phyloP scores from a whole-genome alignment of 2,888 invertebrate genomes.

The Cecidostiba fungosa region DNA sequence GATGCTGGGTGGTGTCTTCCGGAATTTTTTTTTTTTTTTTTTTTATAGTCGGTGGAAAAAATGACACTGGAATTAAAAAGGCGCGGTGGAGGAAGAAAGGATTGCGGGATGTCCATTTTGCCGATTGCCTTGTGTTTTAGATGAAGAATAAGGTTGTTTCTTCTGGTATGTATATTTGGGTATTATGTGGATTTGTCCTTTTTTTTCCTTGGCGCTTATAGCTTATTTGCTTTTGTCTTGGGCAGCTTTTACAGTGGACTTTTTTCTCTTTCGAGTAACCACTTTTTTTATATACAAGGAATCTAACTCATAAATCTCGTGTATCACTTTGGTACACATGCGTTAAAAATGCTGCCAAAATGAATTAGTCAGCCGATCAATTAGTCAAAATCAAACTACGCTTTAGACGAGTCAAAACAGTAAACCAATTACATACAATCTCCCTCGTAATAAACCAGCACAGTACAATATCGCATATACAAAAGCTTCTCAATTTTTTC shows the following conservation, averaged over 20 bases:
- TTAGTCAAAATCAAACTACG: background rate
- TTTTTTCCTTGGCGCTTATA: background rate
- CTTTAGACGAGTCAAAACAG: too few species aligned
- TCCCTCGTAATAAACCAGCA: too few species aligned
- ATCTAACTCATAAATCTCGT: background rate
- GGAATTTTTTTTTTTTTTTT: conserved; percentile 29
- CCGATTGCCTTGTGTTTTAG: conserved; percentile 51
- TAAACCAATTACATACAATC: too few species aligned
- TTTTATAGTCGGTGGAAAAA: conserved; percentile 47
- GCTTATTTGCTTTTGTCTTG: background rate
- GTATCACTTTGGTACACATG: background rate
- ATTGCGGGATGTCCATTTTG: conserved; percentile 53
- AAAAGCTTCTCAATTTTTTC: too few species aligned
- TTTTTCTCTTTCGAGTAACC: background rate
- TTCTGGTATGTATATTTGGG: conserved; percentile 11
- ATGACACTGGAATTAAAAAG: conserved; percentile 63
- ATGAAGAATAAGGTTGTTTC: conserved; percentile 1
- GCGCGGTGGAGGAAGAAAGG: conserved; percentile 40
- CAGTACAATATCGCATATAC: too few species aligned
- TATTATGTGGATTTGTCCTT: background rate
- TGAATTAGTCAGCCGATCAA: background rate
- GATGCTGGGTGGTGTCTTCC: conserved; percentile 1
- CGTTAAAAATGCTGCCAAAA: background rate
- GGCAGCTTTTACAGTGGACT: background rate
- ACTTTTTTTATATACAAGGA: background rate